Evolutionary conservation across 37 sponge, comb jelly and placozoan species (phyloP).

Genomic region (Mnemiopsis leidyi): DNA sequence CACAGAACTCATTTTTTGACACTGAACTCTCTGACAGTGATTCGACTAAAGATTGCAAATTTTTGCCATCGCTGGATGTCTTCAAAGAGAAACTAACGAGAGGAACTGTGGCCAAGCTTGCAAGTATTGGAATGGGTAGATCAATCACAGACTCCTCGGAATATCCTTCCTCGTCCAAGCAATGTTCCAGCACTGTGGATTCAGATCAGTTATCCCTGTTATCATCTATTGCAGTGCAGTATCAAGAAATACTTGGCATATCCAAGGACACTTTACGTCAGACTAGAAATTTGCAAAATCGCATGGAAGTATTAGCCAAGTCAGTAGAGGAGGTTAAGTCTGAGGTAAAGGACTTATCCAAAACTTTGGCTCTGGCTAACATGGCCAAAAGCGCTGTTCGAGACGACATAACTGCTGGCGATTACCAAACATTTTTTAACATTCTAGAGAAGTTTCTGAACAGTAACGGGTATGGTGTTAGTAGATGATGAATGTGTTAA

Average conservation of each 20-base stretch:
- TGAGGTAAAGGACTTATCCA: neutral
- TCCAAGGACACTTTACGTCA: neutral
- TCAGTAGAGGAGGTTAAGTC: conserved; percentile 6
- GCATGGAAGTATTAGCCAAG: neutral
- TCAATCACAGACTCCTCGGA: neutral
- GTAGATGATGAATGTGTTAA: neutral
- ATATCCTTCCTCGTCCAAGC: neutral
- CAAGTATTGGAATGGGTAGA: neutral
- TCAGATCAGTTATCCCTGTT: neutral
- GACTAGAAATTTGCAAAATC: neutral
- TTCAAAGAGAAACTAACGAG: neutral
- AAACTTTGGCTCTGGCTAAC: neutral
- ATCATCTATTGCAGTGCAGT: neutral
- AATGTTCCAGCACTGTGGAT: neutral
- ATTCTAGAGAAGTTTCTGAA: neutral
- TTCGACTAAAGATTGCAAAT: neutral
- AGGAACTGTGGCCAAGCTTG: neutral
- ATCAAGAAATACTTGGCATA: neutral
- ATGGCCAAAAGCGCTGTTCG: neutral
- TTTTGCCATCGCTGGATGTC: neutral
- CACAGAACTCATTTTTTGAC: neutral
- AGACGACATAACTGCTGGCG: neutral
- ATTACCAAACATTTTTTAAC: neutral
- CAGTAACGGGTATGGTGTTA: neutral
- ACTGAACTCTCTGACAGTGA: neutral